Base-by-base conservation (phyloP, 1,140 invertebrate genomes). In the Leptinotarsa texana region DNA sequence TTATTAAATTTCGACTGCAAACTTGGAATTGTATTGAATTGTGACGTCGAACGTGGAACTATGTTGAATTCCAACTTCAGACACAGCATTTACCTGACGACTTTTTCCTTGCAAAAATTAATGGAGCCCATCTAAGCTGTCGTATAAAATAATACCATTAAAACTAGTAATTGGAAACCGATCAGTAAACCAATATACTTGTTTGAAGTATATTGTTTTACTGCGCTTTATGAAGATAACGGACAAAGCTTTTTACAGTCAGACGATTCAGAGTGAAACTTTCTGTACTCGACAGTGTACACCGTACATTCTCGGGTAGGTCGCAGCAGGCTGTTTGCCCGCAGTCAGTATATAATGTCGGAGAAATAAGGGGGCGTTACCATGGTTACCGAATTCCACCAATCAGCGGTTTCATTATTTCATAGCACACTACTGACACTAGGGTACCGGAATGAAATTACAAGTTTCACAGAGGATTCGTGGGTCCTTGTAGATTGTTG, bases 381-480 rank as follows among this genome's bases (percentile, higher is more conserved):
- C 79, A 82, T 82, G 80, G 79, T 75, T 77, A 82, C 81, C 73
- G 76, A 78, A 82, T 80, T 82, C 81, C 81, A 78, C 81, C 81
- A 82, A 82, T 82, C 79, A 79, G 80, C 80, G 81, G 79, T 82
- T 82, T 80, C 80, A 80, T 81, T 81, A 81, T 81, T 80, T 79
- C 76, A 78, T 81, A 77, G 77, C 72, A 70, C 73, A 75, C 69
- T 74, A 75, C 68, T 78, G 75, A 71, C 73, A 76, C 69, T 74
- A 75, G 63, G 79, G 75, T 75, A 75, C 76, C 75, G 75, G 78
- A 74, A 75, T 72, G 75, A 80, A 80, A 80, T 79, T 80, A 80
- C 76, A 77, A 75, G 80, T 75, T 81, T 75, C 74, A 76, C 69
- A 73, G 74, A 73, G 68, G 74, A 62, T 61, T 77, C 51, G 51